Conservation (phyloP, 2,888 invertebrate genomes). For the Copidosoma aretas region DNA sequence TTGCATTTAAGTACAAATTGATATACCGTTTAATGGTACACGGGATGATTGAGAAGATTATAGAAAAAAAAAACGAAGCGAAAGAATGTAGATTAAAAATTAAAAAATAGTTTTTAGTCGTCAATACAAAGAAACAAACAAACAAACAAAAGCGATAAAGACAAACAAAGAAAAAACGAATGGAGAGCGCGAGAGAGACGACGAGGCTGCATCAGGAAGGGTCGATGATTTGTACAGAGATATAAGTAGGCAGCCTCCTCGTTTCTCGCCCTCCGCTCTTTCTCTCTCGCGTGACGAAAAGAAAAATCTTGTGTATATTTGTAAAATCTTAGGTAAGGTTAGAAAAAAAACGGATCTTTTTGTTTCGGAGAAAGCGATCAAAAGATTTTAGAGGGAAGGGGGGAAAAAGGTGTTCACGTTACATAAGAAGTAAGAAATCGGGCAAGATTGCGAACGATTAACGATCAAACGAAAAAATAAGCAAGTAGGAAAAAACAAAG, state of each 20-base stretch:
- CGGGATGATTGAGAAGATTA: slow-evolving; percentile 8
- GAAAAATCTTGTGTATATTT: slow-evolving; percentile 39
- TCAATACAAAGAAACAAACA: too few species aligned
- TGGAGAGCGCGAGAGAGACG: slow-evolving; percentile 16
- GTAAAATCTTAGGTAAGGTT: slow-evolving; percentile 28
- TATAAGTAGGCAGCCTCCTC: slow-evolving; percentile 41
- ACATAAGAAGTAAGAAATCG: slow-evolving; percentile 38
- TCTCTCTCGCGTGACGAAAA: slow-evolving; percentile 17
- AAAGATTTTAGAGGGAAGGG: too few species aligned
- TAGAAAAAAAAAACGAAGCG: slow-evolving; percentile 2
- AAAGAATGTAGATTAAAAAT: not conserved
- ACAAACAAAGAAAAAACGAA: slow-evolving; percentile 6
- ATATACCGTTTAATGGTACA: slow-evolving; percentile 35
- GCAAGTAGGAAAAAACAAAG: slow-evolving; percentile 34
- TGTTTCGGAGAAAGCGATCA: too few species aligned
- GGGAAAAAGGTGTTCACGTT: too few species aligned
- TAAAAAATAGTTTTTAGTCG: too few species aligned
- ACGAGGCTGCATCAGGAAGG: not conserved
- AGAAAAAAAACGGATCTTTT: too few species aligned
- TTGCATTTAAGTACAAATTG: slow-evolving; percentile 54
- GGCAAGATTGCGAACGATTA: slow-evolving; percentile 11
- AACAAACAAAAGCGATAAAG: not conserved
- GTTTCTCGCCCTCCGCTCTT: slow-evolving; percentile 27
- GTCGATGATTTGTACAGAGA: not conserved
- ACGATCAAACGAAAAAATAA: slow-evolving; percentile 33